Evolutionary conservation across 35 echinoderm and acorn worm species (phyloP).

Genomic region (Amphiura filiformis): DNA sequence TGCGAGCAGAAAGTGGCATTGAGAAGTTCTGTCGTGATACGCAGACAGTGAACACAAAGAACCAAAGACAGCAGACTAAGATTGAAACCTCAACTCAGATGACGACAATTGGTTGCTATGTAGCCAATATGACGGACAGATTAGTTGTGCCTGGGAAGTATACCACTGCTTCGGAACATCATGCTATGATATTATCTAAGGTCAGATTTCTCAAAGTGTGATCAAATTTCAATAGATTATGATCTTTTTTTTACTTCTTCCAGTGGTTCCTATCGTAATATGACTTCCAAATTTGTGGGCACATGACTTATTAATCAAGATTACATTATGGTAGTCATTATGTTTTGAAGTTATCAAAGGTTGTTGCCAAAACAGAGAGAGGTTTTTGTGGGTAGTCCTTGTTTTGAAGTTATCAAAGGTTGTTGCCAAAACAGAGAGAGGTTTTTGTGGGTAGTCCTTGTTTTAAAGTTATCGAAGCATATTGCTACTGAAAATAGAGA

Average conservation of each 20-base stretch:
- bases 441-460: no score
- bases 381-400: no score
- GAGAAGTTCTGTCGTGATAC: slow-evolving; percentile 93
- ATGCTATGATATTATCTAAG: slow-evolving; percentile 74
- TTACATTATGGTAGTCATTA: background rate
- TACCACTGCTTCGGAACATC: slow-evolving; percentile 77
- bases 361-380: no score
- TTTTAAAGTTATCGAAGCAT: no score
- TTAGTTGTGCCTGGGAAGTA: slow-evolving; percentile 83
- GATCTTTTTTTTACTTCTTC: no score
- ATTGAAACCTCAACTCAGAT: slow-evolving; percentile 92
- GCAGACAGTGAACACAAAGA: slow-evolving; percentile 79
- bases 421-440: no score
- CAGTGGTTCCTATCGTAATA: no score
- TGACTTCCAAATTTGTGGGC: no score
- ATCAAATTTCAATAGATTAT: no score
- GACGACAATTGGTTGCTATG: slow-evolving; percentile 91
- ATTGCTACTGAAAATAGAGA: no score
- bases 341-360: no score
- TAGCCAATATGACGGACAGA: slow-evolving; percentile 94
- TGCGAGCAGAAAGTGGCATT: slow-evolving; percentile 76
- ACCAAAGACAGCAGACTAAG: slow-evolving; percentile 68
- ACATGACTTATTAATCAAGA: background rate
- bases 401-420: no score
- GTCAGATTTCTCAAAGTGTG: slow-evolving; percentile 41